Conservation (phyloP, 1,140 invertebrate genomes). For the Brachionus calyciflorus region DNA sequence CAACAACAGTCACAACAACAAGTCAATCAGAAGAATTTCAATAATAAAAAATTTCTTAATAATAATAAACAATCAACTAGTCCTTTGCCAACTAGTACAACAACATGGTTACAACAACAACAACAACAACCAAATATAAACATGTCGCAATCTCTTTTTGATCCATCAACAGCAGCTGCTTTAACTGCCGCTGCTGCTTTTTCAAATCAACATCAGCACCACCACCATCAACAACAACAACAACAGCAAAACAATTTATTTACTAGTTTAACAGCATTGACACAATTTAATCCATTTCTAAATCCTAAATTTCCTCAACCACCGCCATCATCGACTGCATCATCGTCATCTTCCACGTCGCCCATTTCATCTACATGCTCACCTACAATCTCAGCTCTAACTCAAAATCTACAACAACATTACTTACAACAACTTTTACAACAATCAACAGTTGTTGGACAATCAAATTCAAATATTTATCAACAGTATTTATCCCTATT, state of each 20-base stretch:
- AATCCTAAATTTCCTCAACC: conserved; percentile 11
- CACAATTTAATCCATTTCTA: conserved; percentile 28
- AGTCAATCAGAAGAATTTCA: not conserved
- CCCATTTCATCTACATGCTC: not conserved
- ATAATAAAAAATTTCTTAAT: not conserved
- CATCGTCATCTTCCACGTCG: conserved; percentile 16
- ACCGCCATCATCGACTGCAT: conserved; percentile 8
- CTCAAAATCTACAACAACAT: conserved; percentile 2
- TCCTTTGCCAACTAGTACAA: not conserved
- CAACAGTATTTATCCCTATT: conserved; percentile 6
- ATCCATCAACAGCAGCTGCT: conserved; percentile 19
- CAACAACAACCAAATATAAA: not conserved
- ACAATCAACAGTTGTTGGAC: too few relatives aligned
- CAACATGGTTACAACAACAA: not conserved
- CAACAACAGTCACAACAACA: not conserved
- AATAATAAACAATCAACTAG: conserved; percentile 7
- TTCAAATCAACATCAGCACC: not conserved
- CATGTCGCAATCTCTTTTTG: not conserved
- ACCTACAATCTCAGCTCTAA: conserved; percentile 1
- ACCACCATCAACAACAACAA: too few relatives aligned
- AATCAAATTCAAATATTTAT: conserved; percentile 1
- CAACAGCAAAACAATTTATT: conserved; percentile 4
- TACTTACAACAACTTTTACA: not conserved
- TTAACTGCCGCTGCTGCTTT: not conserved
- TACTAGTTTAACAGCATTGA: not conserved